These are phyloP conservation scores for Lutjanus erythropterus DNA, from an alignment of 2,113 vertebrate genomes.

Conservation along the genomic window DNA sequence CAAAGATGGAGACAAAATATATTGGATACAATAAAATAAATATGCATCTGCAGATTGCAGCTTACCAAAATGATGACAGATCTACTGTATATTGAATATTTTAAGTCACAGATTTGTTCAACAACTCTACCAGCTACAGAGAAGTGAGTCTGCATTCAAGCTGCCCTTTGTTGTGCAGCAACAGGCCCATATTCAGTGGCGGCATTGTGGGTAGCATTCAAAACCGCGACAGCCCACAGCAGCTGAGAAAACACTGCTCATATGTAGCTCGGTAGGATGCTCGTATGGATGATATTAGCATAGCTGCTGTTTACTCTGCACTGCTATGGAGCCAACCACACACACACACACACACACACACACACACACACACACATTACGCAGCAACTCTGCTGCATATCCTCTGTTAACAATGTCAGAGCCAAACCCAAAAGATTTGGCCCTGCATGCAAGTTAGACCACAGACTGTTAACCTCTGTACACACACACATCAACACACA, in stretches of 20 bases:
- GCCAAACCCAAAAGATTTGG: constrained; percentile 75
- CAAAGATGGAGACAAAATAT: constrained; percentile 1
- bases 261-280: constrained; percentile 61
- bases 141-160: constrained; percentile 20
- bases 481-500: constrained; percentile 30
- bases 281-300: constrained; percentile 69
- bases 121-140: constrained; percentile 10
- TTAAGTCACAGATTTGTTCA: background rate
- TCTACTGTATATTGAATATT: background rate
- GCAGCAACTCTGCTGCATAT: constrained; percentile 55
- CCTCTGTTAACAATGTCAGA: constrained; percentile 64
- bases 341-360: constrained; percentile 34
- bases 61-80: background rate
- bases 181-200: constrained; percentile 52
- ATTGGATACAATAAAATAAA: background rate
- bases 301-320: constrained; percentile 76
- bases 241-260: constrained; percentile 79
- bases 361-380: constrained; percentile 31
- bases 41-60: background rate
- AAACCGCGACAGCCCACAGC: constrained; percentile 57
- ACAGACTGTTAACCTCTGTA: constrained; percentile 68
- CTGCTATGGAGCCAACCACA: constrained; percentile 62
- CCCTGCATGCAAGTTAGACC: constrained; percentile 50
- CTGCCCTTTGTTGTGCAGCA: constrained; percentile 58
- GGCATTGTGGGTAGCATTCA: constrained; percentile 48